A percentile compares a stretch with the other conserved stretches of the same genome.
Evolutionary conservation across 1,140 invertebrate species (phyloP).

Genomic region (Mizuhopecten yessoensis): DNA sequence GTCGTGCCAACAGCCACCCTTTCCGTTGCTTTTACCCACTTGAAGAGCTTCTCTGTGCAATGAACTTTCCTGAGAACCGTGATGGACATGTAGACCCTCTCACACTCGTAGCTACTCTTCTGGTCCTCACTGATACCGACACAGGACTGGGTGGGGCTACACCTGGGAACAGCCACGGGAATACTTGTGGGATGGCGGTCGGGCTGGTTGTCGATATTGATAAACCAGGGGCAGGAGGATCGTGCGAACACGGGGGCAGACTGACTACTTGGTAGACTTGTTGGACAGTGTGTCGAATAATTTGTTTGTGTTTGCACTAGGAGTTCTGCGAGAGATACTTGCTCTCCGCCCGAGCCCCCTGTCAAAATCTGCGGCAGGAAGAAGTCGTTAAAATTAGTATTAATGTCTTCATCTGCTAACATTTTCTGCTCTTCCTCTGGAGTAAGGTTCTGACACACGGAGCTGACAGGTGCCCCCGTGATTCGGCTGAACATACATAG

Average conservation of each 20-base stretch:
- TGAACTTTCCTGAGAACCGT: neutral
- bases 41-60: neutral
- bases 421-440: neutral
- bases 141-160: neutral
- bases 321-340: neutral
- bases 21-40: neutral
- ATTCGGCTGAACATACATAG: neutral
- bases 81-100: neutral
- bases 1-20: neutral
- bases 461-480: neutral
- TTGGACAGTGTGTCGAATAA: neutral
- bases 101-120: neutral
- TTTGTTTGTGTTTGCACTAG: neutral
- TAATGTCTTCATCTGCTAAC: neutral
- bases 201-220: neutral
- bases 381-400: neutral
- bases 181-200: neutral
- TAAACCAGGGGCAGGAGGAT: neutral
- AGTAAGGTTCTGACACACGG: neutral
- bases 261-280: neutral
- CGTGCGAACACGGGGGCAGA: neutral
- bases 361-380: neutral
- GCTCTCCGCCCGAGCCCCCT: neutral
- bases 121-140: neutral
- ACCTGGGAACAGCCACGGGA: neutral